Percentiles rank a stretch among this genome's conserved stretches.
Evolutionary conservation across 2,113 vertebrate species (phyloP).

Genomic region (Suricata suricatta): DNA sequence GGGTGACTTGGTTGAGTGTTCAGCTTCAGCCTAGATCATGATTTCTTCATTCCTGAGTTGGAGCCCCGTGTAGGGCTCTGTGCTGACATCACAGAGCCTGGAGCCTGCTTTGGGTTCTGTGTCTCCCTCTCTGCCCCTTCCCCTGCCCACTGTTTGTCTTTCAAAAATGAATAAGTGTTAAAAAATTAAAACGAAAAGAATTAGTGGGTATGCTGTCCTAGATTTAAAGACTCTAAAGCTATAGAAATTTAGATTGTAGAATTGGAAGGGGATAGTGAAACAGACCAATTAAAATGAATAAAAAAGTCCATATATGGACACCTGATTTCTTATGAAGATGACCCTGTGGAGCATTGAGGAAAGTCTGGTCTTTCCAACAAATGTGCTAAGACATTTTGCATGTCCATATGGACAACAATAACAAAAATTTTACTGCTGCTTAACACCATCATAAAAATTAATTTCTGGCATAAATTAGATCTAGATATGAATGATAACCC

Average conservation of each 20-base stretch:
- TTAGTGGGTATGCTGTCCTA: background rate
- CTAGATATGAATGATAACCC: background rate
- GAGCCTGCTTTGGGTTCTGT: too few relatives aligned
- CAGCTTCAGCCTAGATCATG: too few relatives aligned
- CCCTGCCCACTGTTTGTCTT: too few relatives aligned
- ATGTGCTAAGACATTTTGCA: background rate
- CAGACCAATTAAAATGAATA: background rate
- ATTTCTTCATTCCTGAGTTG: too few relatives aligned
- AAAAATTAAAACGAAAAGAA: background rate
- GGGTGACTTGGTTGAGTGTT: too few relatives aligned
- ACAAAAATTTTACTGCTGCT: background rate
- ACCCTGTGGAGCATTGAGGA: background rate
- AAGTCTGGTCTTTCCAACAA: background rate
- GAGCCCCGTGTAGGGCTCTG: too few relatives aligned
- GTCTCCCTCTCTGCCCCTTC: too few relatives aligned
- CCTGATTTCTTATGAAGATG: background rate
- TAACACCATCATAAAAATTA: background rate
- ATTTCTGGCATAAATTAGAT: background rate
- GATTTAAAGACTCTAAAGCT: background rate
- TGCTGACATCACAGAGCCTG: too few relatives aligned
- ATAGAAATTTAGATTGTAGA: background rate
- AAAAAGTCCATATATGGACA: background rate
- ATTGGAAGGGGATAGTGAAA: background rate
- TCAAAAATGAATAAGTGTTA: too few relatives aligned
- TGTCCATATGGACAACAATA: background rate